Evolutionary conservation across 1,140 invertebrate species (phyloP), one percentile per base, ranked within the genome.

Genomic region (Zophobas morio): DNA sequence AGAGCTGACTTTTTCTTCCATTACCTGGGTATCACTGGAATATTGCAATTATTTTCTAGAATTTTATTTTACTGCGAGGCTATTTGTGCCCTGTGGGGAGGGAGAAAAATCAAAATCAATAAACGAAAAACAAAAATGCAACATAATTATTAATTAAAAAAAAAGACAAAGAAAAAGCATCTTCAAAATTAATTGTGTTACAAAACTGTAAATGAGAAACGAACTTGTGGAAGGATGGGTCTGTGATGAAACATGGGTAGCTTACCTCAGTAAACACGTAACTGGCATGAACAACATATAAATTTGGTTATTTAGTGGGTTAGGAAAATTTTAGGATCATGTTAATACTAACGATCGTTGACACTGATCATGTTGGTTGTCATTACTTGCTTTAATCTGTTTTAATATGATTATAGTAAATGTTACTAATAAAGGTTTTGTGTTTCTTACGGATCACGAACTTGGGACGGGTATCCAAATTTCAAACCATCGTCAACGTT

Each of bases 11-110:
- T 74, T 71, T 54, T 79, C 77, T 49, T 75, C 76, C 20, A 66
- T 34, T 74, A 49, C 53, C 32, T 79, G 71, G 34, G 42, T 78
- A 47, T 84, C 83, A 83, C 85, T 86, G 82, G 78, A 85, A 86
- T 84, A 79, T 81, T 81, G 76, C 53, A 77, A 37, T 63, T 78
- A 77, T 78, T 78, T 77, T 80, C 74, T 76, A 77, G 70, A 39
- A 49, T 57, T 51, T 75, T 74, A 56, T 56, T 74, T 82, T 84
- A 83, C 78, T 84, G 80, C 56, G 83, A 84, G 40, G 78, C 80
- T 80, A 84, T 84, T 82, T 81, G 81, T 75, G 83, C 76, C 82
- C 82, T 85, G 78, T 77, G 73, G 54, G 76, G 70, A 77, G 76
- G 74, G 79, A 79, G 81, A 73, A 80, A 82, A 81, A 75, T 76